Evolutionary conservation across 2,888 invertebrate genomes (phyloP), one percentile per base, ranked within the genome.

Genomic region (Lissonota sp.): DNA sequence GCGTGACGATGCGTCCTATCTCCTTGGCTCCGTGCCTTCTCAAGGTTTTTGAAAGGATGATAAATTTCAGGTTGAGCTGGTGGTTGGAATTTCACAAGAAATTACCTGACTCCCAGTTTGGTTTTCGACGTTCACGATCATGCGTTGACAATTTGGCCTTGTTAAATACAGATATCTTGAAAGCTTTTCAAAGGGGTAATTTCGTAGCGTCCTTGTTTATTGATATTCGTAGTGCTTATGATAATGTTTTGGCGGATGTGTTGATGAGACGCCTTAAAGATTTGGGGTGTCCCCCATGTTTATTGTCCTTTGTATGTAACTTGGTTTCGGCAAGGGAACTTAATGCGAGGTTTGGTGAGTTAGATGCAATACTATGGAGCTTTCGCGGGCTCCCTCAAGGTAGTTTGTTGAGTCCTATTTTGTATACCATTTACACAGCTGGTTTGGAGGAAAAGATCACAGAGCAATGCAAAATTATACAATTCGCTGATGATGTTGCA

Each of bases 21-120:
- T 58, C 79, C 8, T 44, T 79, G 14, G 44, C 82, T n/a, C 53
- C 55, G 2, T 79, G 82, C 39, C 58, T 77, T 8, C 62, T 58
- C 0, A 72, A 71, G 10, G 37, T 70, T 6, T 49, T 60, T 10
- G 77, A 78, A 14, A 40, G 60, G 5, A 79, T 78, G 46, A 42
- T 78, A 6, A 78, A 73, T 37, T 37, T 62, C 37, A 74, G 78
- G 58, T 14, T 74, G 5, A 40, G 3, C 7, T 62, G 62, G 62
- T 81, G 78, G 70, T 7, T 69, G 12, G 81, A 81, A 74, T 14
- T 12, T 37, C 37, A 73, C 4, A 26, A 46, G 10, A 63, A 55
- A 37, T 16, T 73, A 8, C 55, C 63, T 0, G 42, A 42, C 1
- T 63, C 55, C 4, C 57, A 73, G 14, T 62, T 62, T 8, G 72